Conservation (phyloP, 1,140 invertebrate species). For the Drosophila malerkotliana region DNA sequence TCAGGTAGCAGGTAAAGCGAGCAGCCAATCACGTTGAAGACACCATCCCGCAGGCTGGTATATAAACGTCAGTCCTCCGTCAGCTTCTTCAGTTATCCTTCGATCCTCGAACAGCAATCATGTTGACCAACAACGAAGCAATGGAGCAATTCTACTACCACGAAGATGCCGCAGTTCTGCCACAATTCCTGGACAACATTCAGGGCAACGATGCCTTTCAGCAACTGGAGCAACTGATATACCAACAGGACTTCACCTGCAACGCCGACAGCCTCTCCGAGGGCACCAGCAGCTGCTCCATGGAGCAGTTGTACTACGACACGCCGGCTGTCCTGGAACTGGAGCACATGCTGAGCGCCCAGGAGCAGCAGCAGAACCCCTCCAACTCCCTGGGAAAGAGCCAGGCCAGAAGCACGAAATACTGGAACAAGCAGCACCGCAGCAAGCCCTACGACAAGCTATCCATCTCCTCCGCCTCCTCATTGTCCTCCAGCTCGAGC, state of each 20-base stretch:
- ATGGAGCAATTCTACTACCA: conserved; percentile 65
- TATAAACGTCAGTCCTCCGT: conserved; percentile 31
- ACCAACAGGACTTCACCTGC: conserved; percentile 45
- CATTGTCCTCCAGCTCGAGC: conserved; percentile 6
- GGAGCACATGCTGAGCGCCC: conserved; percentile 61
- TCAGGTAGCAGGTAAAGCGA: conserved; percentile 54
- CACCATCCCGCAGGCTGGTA: conserved; percentile 21
- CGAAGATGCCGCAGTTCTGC: conserved; percentile 22
- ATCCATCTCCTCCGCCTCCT: conserved; percentile 5
- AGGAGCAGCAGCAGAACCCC: conserved; percentile 32
- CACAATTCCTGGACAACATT: conserved; percentile 13
- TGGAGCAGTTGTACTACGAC: conserved; percentile 45
- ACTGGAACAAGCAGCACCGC: conserved; percentile 50
- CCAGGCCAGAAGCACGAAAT: conserved; percentile 45
- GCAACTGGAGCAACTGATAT: conserved; percentile 61
- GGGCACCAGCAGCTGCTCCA: conserved; percentile 46
- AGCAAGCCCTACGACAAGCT: conserved; percentile 55
- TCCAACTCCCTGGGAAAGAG: conserved; percentile 18
- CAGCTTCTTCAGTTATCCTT: conserved; percentile 66
- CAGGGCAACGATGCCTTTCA: conserved; percentile 41
- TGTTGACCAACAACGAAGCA: conserved; percentile 72
- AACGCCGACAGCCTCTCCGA: conserved; percentile 63
- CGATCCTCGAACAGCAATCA: conserved; percentile 39
- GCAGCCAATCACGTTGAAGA: conserved; percentile 49
- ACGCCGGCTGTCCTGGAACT: conserved; percentile 57